Percentiles rank a stretch among this genome's conserved stretches.
Evolutionary conservation across 1,140 invertebrate genomes (phyloP).

Genomic region (Whitmania pigra): DNA sequence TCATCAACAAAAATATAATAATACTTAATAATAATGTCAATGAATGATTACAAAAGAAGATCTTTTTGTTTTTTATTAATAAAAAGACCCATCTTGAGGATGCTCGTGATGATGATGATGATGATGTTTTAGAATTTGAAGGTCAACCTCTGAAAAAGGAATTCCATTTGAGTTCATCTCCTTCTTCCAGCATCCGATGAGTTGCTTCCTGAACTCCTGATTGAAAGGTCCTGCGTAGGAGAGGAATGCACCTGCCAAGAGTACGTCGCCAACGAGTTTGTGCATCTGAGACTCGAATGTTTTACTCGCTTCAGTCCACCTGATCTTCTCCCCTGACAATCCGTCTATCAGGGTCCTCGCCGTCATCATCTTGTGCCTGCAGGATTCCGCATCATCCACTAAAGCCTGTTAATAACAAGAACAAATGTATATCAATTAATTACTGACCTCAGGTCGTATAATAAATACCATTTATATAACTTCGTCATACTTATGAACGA

Average conservation of each 20-base stretch:
- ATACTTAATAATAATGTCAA: background rate
- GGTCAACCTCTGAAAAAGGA: constrained; percentile 58
- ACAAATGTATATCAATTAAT: background rate
- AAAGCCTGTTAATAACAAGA: constrained; percentile 37
- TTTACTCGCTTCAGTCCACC: constrained; percentile 45
- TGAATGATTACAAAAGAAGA: too few species aligned
- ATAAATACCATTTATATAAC: too few species aligned
- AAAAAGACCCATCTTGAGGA: background rate
- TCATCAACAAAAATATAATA: background rate
- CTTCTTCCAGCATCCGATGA: constrained; percentile 70
- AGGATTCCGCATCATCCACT: constrained; percentile 43
- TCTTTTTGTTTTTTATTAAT: background rate
- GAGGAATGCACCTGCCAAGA: constrained; percentile 80
- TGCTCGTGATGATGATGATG: background rate
- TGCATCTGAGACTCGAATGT: constrained; percentile 44
- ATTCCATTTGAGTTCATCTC: constrained; percentile 65
- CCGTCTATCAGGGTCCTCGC: constrained; percentile 44
- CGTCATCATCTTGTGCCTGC: constrained; percentile 43
- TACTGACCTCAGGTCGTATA: too few species aligned
- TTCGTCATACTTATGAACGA: too few species aligned
- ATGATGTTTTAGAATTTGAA: background rate
- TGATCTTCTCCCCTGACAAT: constrained; percentile 41
- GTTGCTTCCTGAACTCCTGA: constrained; percentile 73
- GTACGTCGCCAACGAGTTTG: constrained; percentile 74
- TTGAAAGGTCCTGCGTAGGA: constrained; percentile 94